Evolutionary conservation across 2,888 invertebrate species (phyloP), one percentile per base, ranked within the genome.

Genomic region (Drosophila macrospina): DNA sequence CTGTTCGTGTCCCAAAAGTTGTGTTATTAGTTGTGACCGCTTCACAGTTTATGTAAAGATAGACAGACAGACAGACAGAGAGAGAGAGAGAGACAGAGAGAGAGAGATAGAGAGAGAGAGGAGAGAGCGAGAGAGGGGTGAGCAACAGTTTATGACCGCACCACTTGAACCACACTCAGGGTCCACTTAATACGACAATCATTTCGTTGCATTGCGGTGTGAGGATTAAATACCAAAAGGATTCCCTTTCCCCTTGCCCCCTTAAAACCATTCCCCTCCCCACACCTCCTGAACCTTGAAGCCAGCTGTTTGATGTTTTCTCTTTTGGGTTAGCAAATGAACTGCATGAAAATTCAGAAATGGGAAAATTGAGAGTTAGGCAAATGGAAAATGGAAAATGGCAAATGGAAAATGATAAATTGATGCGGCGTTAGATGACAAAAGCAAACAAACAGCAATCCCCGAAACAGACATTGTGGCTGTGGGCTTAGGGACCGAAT

Each of bases 21-120:
- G 41, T 61, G 65, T 71, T 81, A 85, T 81, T 84, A 84, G 81
- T 81, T 78, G 67, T 78, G 56, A 65, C 67, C 71, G 52, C 59
- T 44, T 41, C 36, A 48, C 60, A 61, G 79, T 74, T 79, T 74
- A 74, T 61, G 65, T 63, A 81, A 74, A 79, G 24, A 30, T 32
- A 5, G 15, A 32, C 4, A 13, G 3, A 37, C 3, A 24, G 13
- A 36, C 1, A 10, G 24, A 26, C 5, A 13, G 26, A 36, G 20
- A 24, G 16, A 8, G 5, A 30, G 11, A 34, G 5, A 41, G 10
- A 15, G 1, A 3, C 1, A 37, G 13, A 24, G 5, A 11, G 28
- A 15, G 6, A 11, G 34, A 28, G 7, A 11, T n/a, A n/a, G 36
- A 11, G 15, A 13, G 7, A 20, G 8, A 28, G 39, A 16, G 5